Evolutionary conservation across 2,113 vertebrate species (phyloP), one percentile per base, ranked within the genome.

Genomic region (Protobothrops flavoviridis): DNA sequence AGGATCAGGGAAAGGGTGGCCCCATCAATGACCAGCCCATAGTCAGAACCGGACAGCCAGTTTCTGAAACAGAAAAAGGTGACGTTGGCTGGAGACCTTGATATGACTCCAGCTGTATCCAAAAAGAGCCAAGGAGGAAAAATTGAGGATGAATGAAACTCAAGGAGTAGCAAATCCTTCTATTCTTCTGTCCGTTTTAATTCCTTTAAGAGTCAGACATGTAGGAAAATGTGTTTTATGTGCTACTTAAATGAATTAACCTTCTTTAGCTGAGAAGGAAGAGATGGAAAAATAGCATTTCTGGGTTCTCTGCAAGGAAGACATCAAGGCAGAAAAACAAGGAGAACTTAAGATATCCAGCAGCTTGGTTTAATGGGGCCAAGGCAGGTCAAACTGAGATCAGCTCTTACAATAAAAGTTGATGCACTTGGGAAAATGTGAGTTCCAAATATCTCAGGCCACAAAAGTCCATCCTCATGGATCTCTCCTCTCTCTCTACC

Each of bases 11-110:
- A 98, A 92, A 99, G 96, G 0, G 99, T 98, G 0, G 98, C 98
- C 26, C 99, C 99, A 53, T 99, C 99, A 24, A 99, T 98, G 4
- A 99, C 99, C 94, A 99, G 98, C 95, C 99, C 99, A 0, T 98
- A 99, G 11, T 99, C 99, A 24, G 99, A 98, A 94, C 95, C 98
- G 87, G 98, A 89, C 0, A 98, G 98, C 99, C 99, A 99, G 93
- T 97, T 98, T 96, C 99, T 93, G 5, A 91, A 96, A 69, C 53
- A 90, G 93, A 95, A 48, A 24, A 33, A 93, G 92, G 21, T 24
- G 0, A 0, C 2, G 24, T 23, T 61, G 93, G 29, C 61, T 39
- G 59, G 17, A 86, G 81, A 12, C 15, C 33, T 81, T 21, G 17
- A 23, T 0, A 10, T 39, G 33, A 43, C 15, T 13, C 33, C 6